phyloP scores from a whole-genome alignment of 2,797 vertebrate genomes.

The Aselliscus stoliczkanus region DNA sequence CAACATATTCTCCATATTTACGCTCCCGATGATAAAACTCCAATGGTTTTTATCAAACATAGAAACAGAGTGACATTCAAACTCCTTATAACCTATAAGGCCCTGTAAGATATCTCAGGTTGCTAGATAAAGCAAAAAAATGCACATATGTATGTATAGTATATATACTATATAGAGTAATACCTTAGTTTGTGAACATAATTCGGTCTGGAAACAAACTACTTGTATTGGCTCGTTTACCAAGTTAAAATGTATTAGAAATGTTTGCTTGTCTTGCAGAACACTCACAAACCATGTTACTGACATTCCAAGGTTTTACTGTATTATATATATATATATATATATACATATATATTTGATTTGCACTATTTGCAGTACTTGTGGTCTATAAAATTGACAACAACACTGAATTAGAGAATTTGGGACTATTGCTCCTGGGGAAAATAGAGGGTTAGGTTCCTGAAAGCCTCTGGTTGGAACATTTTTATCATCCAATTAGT shows the following conservation, averaged over 20 bases:
- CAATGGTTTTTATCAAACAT: neutral
- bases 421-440: neutral
- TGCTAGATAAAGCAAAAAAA: neutral
- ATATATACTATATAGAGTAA: too few species aligned
- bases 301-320: too few species aligned
- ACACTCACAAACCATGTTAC: too few species aligned
- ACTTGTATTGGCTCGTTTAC: too few species aligned
- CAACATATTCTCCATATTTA: neutral
- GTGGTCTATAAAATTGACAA: neutral
- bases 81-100: neutral
- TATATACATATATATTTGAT: neutral
- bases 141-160: too few species aligned
- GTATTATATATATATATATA: neutral
- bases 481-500: neutral
- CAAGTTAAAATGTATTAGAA: too few species aligned
- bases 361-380: neutral
- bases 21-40: neutral
- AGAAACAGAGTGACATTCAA: neutral
- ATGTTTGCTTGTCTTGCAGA: too few species aligned
- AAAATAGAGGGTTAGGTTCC: neutral
- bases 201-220: too few species aligned
- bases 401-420: neutral
- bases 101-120: neutral
- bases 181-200: too few species aligned
- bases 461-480: neutral